These are phyloP conservation scores for Coelinius sp. DNA, from an alignment of 2,888 invertebrate genomes.

Conservation along the genomic window DNA sequence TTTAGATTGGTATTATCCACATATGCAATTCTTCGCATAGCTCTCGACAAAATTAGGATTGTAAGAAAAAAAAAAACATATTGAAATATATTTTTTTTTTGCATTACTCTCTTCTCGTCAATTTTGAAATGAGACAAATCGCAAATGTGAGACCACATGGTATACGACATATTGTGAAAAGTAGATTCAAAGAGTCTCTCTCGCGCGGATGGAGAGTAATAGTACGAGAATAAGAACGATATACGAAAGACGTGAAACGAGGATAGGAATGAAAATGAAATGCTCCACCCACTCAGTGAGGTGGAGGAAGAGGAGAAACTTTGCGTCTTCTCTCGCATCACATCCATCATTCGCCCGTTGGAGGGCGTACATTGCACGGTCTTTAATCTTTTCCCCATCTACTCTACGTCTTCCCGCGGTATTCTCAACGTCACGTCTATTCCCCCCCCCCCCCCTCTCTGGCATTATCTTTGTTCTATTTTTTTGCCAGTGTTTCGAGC, in stretches of 20 bases:
- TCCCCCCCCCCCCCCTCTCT: background rate
- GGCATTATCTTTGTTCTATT: conserved; percentile 23
- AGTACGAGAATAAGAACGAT: conserved; percentile 40
- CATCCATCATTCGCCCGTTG: conserved; percentile 68
- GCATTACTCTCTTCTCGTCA: background rate
- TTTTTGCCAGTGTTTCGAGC: conserved; percentile 13
- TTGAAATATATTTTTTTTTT: background rate
- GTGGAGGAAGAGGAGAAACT: conserved; percentile 2
- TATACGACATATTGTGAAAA: background rate
- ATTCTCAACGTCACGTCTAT: conserved; percentile 25
- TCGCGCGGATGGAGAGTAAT: conserved; percentile 32
- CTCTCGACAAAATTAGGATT: background rate
- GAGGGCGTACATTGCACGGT: conserved; percentile 68
- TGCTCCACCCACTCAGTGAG: conserved; percentile 65
- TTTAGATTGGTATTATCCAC: conserved; percentile 64
- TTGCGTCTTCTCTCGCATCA: conserved; percentile 58
- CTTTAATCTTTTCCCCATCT: conserved; percentile 66
- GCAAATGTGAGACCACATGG: conserved; percentile 17
- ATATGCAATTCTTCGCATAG: background rate
- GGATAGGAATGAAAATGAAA: conserved; percentile 64
- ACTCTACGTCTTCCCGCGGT: conserved; percentile 47
- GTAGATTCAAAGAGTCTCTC: background rate
- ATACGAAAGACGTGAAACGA: conserved; percentile 48
- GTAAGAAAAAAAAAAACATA: background rate
- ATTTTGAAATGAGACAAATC: conserved; percentile 15